A percentile compares a stretch with the other conserved stretches of the same genome.
Conservation (phyloP, 2,113 vertebrate species). For the Callionymus lyra region DNA sequence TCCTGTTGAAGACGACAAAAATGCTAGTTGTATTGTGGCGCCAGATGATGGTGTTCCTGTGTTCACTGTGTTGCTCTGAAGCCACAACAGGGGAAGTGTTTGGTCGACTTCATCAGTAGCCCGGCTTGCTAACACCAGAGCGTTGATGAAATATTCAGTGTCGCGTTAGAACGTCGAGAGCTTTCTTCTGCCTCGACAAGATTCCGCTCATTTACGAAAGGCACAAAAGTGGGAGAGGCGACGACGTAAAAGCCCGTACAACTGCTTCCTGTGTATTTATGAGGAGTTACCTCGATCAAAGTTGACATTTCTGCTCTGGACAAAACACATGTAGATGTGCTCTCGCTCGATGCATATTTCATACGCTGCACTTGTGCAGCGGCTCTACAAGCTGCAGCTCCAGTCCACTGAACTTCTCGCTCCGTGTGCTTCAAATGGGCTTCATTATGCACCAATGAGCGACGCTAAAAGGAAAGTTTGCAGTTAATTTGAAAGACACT, state of each 20-base stretch:
- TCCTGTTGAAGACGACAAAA: too few relatives aligned
- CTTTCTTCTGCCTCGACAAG: slow-evolving; percentile 22
- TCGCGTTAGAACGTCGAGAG: too few relatives aligned
- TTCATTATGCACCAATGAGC: slow-evolving; percentile 31
- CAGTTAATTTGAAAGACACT: slow-evolving; percentile 24
- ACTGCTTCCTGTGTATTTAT: slow-evolving; percentile 26
- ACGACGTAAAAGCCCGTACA: slow-evolving; percentile 25
- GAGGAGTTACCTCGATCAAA: slow-evolving; percentile 28
- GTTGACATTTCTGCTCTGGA: slow-evolving; percentile 18
- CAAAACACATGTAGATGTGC: slow-evolving; percentile 33
- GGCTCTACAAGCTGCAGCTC: slow-evolving; percentile 29
- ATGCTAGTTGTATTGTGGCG: too few relatives aligned
- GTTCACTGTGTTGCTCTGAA: too few relatives aligned
- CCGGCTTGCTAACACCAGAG: too few relatives aligned
- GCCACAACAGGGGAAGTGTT: too few relatives aligned
- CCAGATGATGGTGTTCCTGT: too few relatives aligned
- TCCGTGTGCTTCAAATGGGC: slow-evolving; percentile 22
- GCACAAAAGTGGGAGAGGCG: slow-evolving; percentile 25
- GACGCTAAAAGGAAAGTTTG: slow-evolving; percentile 43
- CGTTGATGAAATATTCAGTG: slow-evolving; percentile 54
- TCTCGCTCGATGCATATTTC: slow-evolving; percentile 42
- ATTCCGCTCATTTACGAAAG: slow-evolving; percentile 44
- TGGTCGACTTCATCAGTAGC: too few relatives aligned
- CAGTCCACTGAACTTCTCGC: slow-evolving; percentile 41
- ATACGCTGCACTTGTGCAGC: slow-evolving; percentile 18